Evolutionary conservation across 2,888 invertebrate species (phyloP).

Genomic region (Drosophila percnosoma): DNA sequence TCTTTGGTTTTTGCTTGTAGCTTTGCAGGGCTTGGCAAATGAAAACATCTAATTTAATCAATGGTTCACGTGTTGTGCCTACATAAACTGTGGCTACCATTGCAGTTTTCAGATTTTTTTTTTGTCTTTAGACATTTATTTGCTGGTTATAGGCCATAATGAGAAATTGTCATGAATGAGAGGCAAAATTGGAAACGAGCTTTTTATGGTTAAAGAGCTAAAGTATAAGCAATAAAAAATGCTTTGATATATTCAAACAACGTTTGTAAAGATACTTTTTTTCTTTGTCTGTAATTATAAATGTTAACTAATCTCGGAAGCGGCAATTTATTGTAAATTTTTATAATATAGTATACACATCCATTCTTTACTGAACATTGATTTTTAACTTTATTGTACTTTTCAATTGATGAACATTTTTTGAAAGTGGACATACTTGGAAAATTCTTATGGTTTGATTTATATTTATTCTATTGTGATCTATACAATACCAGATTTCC

Average conservation of each 20-base stretch:
- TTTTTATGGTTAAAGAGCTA: conserved; percentile 26
- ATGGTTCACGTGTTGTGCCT: conserved; percentile 75
- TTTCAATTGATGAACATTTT: neutral
- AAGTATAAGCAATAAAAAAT: conserved; percentile 8
- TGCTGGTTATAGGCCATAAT: conserved; percentile 61
- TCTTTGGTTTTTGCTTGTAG: conserved; percentile 37
- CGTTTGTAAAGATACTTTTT: neutral
- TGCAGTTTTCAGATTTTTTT: conserved; percentile 27
- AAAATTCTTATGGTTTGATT: neutral
- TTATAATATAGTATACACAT: neutral
- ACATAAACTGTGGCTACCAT: conserved; percentile 61
- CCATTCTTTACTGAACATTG: too few species aligned
- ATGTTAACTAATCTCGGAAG: neutral
- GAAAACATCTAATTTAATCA: conserved; percentile 77
- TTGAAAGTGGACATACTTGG: neutral
- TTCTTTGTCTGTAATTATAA: too few species aligned
- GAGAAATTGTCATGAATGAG: conserved; percentile 72
- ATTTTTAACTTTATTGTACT: neutral
- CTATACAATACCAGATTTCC: too few species aligned
- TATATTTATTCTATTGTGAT: neutral
- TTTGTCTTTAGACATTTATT: conserved; percentile 60
- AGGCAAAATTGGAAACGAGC: conserved; percentile 4
- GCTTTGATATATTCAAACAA: neutral
- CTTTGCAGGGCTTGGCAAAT: conserved; percentile 64
- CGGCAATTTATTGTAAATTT: neutral